Base-by-base conservation (phyloP, 2,113 vertebrate genomes). In the Rhea americana region DNA sequence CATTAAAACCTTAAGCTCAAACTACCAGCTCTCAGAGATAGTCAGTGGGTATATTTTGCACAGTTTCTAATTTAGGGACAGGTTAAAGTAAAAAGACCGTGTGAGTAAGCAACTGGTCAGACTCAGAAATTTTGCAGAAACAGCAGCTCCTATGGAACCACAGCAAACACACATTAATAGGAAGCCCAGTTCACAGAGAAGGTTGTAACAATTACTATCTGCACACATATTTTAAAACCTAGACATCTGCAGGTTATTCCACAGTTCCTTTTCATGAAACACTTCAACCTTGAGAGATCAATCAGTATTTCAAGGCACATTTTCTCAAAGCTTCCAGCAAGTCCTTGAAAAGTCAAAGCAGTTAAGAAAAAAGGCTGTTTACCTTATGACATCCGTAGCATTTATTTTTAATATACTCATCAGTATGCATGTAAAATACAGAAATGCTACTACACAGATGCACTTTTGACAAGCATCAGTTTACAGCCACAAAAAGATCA, bases 291-390 rank as follows among this genome's bases (percentile, higher is more conserved):
- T 65, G 4, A 76, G 48, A 96, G 62, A 95, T 92, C 68, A 93
- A 83, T 88, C 73, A 92, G 62, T 78, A 59, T 55, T 94, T 91
- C 62, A 87, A 87, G 22, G 28, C 81, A 85, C 7, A 2, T 43
- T 91, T 90, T 93, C 82, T 68, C 80, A 89, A 74, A 88, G 39
- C 89, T 83, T 85, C 43, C 81, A 75, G 32, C 72, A 91, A 67
- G 47, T 76, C 87, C 85, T 82, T 56, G 51, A 56, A 87, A 94
- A 95, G 85, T 78, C 85, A 80, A 92, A 91, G 20, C 67, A 67
- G 72, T 80, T 87, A 91, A 91, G 72, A 84, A 86, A 89, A 93
- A 94, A 66, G 22, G 45, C 15, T 83, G 43, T 89, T 93, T 85
- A 66, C 56, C 26, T 88, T 85, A 67, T 63, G 76, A 94, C 30